These are phyloP conservation scores for Syngnathus typhle DNA, from an alignment of 2,113 vertebrate genomes.

Conservation along the genomic window DNA sequence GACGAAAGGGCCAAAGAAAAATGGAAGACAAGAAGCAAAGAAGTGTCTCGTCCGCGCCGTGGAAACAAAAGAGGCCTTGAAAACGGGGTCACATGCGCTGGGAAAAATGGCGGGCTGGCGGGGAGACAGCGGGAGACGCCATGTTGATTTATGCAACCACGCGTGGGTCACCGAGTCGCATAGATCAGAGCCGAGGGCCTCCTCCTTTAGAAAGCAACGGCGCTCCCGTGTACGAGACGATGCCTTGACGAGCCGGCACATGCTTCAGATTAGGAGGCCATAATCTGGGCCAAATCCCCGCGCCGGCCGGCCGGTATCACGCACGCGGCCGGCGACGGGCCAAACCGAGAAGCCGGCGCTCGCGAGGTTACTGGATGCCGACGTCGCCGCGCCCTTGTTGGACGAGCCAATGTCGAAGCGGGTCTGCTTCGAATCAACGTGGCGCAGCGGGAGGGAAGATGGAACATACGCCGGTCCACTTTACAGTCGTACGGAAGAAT, in stretches of 20 bases:
- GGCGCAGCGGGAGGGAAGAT: conserved; percentile 38
- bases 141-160: conserved; percentile 69
- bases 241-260: conserved; percentile 54
- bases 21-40: conserved; percentile 47
- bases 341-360: conserved; percentile 4
- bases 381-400: conserved; percentile 6
- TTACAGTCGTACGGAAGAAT: not conserved
- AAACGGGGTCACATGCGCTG: conserved; percentile 62
- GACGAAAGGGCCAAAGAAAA: conserved; percentile 31
- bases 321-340: conserved; percentile 28
- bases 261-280: conserved; percentile 75
- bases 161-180: conserved; percentile 25
- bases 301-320: conserved; percentile 46
- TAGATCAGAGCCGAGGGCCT: conserved; percentile 44
- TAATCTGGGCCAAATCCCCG: conserved; percentile 68
- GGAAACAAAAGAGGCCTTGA: conserved; percentile 70
- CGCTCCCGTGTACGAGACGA: conserved; percentile 39
- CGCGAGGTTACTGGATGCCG: not conserved
- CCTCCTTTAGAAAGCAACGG: conserved; percentile 40
- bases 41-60: conserved; percentile 32
- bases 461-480: conserved; percentile 4
- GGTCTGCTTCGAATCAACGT: conserved; percentile 66
- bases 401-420: conserved; percentile 40
- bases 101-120: conserved; percentile 51
- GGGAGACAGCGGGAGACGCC: conserved; percentile 51